Conservation (phyloP, 2,888 invertebrate species). For the Tetragonisca angustula region DNA sequence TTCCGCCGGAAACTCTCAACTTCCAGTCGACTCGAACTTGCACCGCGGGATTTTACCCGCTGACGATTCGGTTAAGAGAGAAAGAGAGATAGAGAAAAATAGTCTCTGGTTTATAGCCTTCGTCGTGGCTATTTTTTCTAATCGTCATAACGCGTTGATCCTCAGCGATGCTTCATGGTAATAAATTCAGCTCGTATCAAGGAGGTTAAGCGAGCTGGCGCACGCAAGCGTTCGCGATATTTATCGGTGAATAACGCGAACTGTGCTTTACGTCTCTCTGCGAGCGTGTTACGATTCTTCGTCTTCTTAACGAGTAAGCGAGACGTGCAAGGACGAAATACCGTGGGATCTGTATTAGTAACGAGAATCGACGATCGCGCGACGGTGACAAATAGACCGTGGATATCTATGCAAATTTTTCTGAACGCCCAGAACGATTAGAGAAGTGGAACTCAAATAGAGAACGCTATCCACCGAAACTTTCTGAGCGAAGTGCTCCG, state of each 20-base stretch:
- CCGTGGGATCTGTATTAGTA: background rate
- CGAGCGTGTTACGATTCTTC: background rate
- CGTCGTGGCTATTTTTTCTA: background rate
- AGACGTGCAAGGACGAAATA: background rate
- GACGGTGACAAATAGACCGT: background rate
- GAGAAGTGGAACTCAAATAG: no score
- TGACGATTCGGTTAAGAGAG: background rate
- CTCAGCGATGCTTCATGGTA: background rate
- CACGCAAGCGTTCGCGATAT: background rate
- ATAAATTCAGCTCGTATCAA: background rate
- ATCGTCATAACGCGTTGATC: background rate
- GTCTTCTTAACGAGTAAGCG: background rate
- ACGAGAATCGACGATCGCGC: background rate
- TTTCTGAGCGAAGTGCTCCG: no score
- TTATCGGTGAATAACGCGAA: background rate
- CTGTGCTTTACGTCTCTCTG: background rate
- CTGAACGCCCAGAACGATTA: background rate
- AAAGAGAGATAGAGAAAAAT: background rate
- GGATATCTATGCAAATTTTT: constrained; percentile 2
- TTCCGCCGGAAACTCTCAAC: background rate
- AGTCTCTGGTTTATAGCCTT: background rate
- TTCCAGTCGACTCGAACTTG: background rate
- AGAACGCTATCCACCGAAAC: no score
- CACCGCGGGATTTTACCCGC: background rate
- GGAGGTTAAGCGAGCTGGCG: background rate